phyloP scores from a whole-genome alignment of 2,888 invertebrate genomes.

The Leptinotarsa rubiginosa region DNA sequence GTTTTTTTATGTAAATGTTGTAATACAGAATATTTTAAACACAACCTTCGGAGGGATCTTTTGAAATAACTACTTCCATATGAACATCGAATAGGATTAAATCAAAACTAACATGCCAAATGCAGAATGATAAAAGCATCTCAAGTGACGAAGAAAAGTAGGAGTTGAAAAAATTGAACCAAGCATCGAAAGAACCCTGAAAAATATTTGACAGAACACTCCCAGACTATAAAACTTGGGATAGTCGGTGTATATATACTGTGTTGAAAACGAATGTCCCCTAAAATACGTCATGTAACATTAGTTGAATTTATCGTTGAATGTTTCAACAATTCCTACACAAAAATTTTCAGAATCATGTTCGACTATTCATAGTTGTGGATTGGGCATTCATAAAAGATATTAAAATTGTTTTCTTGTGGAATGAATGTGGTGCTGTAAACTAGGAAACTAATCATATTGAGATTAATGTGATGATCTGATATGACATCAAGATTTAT shows the following conservation, averaged over 20 bases:
- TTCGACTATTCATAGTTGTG: slow-evolving; percentile 11
- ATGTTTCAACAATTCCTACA: slow-evolving; percentile 7
- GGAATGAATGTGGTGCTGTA: neutral
- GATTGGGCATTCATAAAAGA: neutral
- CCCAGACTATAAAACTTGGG: neutral
- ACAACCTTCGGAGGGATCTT: no score
- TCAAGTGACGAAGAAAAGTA: no score
- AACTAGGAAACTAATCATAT: neutral
- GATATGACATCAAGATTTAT: neutral
- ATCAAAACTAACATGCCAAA: no score
- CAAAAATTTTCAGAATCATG: neutral
- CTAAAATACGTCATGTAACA: slow-evolving; percentile 2
- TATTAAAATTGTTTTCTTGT: neutral
- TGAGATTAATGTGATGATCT: neutral
- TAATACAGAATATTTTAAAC: no score
- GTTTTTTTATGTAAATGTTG: no score
- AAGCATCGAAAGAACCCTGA: no score
- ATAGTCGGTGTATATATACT: slow-evolving; percentile 1
- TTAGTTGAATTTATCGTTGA: slow-evolving; percentile 17
- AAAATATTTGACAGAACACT: neutral
- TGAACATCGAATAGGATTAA: no score
- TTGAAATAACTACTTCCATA: no score
- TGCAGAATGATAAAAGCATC: no score
- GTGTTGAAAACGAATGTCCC: slow-evolving; percentile 11
- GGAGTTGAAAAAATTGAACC: no score